phyloP scores from a whole-genome alignment of 2,888 invertebrate species.

The Alsophila aescularia region DNA sequence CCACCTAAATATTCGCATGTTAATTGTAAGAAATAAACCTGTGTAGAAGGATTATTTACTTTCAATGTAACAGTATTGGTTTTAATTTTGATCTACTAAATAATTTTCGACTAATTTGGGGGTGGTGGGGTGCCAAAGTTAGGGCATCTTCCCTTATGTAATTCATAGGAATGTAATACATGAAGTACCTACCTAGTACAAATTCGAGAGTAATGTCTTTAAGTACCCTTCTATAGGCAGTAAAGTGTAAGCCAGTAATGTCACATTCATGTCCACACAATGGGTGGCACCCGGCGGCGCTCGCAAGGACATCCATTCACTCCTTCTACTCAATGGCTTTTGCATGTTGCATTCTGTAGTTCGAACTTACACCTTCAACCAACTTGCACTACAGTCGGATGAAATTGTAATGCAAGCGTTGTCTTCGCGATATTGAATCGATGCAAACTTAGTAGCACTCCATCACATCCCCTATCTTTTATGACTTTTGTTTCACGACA shows the following conservation, averaged over 20 bases:
- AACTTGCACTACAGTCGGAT: constrained; percentile 37
- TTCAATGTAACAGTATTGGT: too few species aligned
- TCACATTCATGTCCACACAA: constrained; percentile 54
- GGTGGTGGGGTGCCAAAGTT: too few species aligned
- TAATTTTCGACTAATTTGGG: too few species aligned
- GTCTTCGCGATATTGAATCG: constrained; percentile 19
- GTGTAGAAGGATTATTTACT: too few species aligned
- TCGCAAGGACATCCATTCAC: constrained; percentile 57
- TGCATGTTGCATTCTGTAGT: constrained; percentile 66
- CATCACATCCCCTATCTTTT: too few species aligned
- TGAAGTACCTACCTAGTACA: too few species aligned
- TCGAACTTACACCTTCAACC: constrained; percentile 48
- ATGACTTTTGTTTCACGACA: constrained; percentile 7
- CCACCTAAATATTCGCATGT: too few species aligned
- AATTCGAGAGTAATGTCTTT: not conserved
- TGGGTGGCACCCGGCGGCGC: constrained; percentile 44
- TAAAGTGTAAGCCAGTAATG: constrained; percentile 44
- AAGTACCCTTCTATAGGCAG: constrained; percentile 13
- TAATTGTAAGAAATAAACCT: too few species aligned
- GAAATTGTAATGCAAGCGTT: constrained; percentile 42
- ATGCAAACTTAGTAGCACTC: constrained; percentile 8
- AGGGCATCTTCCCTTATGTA: too few species aligned
- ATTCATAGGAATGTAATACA: too few species aligned
- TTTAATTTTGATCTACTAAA: too few species aligned
- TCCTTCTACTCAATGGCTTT: constrained; percentile 66